phyloP scores from a whole-genome alignment of 2,888 invertebrate genomes.

The Pseudeuparius sepicola region DNA sequence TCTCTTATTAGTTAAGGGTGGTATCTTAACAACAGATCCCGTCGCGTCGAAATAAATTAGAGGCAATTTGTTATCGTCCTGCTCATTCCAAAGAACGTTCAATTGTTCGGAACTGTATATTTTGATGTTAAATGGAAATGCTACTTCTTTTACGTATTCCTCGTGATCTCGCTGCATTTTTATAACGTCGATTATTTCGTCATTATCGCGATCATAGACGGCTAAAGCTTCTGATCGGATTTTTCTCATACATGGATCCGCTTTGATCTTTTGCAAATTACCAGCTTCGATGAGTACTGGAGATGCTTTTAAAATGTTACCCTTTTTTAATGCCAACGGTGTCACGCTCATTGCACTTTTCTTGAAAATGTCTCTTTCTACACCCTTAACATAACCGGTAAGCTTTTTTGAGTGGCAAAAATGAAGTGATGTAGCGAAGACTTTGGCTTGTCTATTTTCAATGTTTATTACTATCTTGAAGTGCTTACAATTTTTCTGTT shows the following conservation, averaged over 20 bases:
- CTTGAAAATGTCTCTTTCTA: too few relatives aligned
- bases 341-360: too few relatives aligned
- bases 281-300: conserved; percentile 7
- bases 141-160: conserved; percentile 21
- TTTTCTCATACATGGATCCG: conserved; percentile 17
- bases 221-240: conserved; percentile 17
- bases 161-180: conserved; percentile 18
- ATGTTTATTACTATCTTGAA: too few relatives aligned
- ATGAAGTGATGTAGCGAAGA: too few relatives aligned
- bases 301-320: too few relatives aligned
- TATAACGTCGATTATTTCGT: conserved; percentile 15
- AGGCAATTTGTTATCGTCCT: conserved; percentile 9
- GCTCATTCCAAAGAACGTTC: conserved; percentile 11
- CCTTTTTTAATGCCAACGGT: too few relatives aligned
- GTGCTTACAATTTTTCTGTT: too few relatives aligned
- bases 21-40: conserved; percentile 18
- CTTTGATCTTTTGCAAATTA: conserved; percentile 17
- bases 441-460: too few relatives aligned
- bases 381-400: too few relatives aligned
- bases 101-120: conserved; percentile 20
- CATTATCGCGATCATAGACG: conserved; percentile 12
- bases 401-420: too few relatives aligned
- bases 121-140: conserved; percentile 20
- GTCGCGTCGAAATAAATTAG: conserved; percentile 22
- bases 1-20: conserved; percentile 11